These are phyloP conservation scores for Ammodytes dubius DNA, from an alignment of 2,113 vertebrate species.

Conservation along the genomic window DNA sequence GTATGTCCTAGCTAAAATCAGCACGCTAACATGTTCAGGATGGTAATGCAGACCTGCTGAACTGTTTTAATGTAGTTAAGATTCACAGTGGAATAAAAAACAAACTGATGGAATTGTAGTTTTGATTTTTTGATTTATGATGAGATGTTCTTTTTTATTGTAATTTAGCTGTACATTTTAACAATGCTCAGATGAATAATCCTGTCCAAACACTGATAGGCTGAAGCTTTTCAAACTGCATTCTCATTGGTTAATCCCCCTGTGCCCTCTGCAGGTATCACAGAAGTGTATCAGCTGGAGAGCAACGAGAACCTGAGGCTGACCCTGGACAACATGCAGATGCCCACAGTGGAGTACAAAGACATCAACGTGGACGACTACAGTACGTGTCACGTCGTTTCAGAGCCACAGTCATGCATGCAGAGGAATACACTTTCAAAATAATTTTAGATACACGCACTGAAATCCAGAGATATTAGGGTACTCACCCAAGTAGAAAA, in stretches of 20 bases:
- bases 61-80: not conserved
- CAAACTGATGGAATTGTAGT: not conserved
- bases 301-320: constrained; percentile 89
- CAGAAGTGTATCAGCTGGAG: constrained; percentile 91
- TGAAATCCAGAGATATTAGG: not conserved
- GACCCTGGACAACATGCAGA: constrained; percentile 89
- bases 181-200: too few species aligned
- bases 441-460: too few species aligned
- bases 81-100: not conserved
- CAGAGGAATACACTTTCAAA: too few species aligned
- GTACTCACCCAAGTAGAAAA: not conserved
- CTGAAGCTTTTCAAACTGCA: not conserved
- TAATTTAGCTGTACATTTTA: not conserved
- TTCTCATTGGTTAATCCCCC: not conserved
- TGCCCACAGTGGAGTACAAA: constrained; percentile 91
- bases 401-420: not conserved
- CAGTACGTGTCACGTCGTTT: constrained; percentile 82
- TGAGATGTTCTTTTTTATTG: not conserved
- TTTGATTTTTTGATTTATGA: not conserved
- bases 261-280: constrained; percentile 54
- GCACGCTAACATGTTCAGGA: not conserved
- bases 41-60: not conserved
- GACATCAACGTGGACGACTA: constrained; percentile 91
- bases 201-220: not conserved
- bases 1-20: not conserved